Percentiles rank a stretch among this genome's conserved stretches.
phyloP scores from a whole-genome alignment of 2,888 invertebrate genomes.

The Acanthosepion lycidas region DNA sequence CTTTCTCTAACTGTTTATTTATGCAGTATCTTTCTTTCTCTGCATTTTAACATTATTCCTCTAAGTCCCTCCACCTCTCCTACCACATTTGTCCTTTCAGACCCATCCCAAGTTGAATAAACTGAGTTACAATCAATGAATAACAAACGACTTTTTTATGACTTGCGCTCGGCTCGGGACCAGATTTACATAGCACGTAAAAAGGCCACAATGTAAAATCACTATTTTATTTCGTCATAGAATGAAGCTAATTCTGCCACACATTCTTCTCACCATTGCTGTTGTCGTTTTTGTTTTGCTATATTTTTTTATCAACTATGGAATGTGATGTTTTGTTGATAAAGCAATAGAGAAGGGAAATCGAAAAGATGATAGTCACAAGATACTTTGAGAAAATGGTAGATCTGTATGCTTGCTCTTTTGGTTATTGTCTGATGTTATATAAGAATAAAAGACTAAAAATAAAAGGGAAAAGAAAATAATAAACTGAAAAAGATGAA shows the following conservation, averaged over 20 bases:
- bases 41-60: neutral
- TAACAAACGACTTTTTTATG: neutral
- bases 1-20: neutral
- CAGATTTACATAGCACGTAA: conserved; percentile 33
- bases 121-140: conserved; percentile 6
- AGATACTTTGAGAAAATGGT: neutral
- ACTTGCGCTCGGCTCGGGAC: neutral
- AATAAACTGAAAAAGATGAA: too few species aligned
- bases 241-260: neutral
- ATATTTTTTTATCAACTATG: neutral
- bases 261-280: neutral
- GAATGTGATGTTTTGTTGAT: neutral
- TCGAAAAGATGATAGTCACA: neutral
- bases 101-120: neutral
- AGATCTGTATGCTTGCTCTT: neutral
- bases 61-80: neutral
- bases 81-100: neutral
- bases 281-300: neutral
- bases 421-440: neutral
- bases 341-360: neutral
- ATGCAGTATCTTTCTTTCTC: neutral
- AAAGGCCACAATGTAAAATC: conserved; percentile 33
- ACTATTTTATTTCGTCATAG: neutral
- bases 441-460: too few species aligned
- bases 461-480: too few species aligned